Base-by-base conservation (phyloP, 1,140 invertebrate genomes). In the Neodiprion virginianus region DNA sequence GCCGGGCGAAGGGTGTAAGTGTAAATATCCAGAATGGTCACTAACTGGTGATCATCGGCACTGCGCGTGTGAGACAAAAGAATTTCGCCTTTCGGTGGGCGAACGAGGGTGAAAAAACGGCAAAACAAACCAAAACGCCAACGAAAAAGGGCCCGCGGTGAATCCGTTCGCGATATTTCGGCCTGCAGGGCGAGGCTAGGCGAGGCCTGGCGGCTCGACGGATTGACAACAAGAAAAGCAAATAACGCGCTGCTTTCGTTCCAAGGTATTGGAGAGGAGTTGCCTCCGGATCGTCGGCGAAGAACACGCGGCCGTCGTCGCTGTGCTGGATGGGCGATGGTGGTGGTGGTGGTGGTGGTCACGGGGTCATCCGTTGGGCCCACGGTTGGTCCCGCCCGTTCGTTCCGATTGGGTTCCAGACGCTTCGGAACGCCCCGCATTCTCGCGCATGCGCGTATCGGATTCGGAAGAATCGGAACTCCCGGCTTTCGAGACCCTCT, bases 141-240 rank as follows among this genome's bases (percentile, higher is more conserved):
- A 61, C 4, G 28, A 40, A 40, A 12, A 61, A 61, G 53, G n/a
- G 53, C 8, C 53, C 3, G 11, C 11, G n/a, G 11, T 17, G 11
- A 14, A 61, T 61, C n/a, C 53, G 28, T 17, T 8, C 53, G 53
- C n/a, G n/a, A 14, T 61, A 14, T 61, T 61, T 61, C 8, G 53
- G 53, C 53, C n/a, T 17, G 7, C 53, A 61, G 53, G 53, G 53
- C 53, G 53, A 61, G 53, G n/a, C 53, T 40, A 40, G 28, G 28
- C 28, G 28, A 40, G 28, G 28, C 17, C n/a, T 11, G 50, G 50
- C 50, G 50, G 50, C 50, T 53, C 10, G 50, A 11, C 53, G 53
- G 53, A 61, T 61, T 61, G 53, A 61, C 53, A 61, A 61, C 53
- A 61, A 61, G 53, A 61, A 61, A 61, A 61, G 53, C 53, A 61